A percentile compares a stretch with the other conserved stretches of the same genome.
Conservation (phyloP, 1,140 invertebrate genomes). For the Dysdera silvatica region DNA sequence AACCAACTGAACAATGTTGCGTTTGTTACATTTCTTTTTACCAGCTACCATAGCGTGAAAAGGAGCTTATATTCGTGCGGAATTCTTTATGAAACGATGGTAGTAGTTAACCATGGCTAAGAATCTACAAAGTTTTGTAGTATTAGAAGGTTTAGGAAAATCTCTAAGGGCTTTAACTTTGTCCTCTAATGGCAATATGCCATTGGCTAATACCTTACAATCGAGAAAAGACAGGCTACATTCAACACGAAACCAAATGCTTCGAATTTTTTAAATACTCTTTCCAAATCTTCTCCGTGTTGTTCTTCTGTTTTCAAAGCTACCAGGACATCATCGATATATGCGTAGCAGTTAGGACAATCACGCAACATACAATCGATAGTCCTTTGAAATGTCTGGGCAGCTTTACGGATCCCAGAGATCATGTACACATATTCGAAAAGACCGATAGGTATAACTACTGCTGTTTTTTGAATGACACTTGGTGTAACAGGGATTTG, state of each 20-base stretch:
- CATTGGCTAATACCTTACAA: not conserved
- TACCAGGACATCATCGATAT: slow-evolving; percentile 44
- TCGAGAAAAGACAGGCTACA: slow-evolving; percentile 19
- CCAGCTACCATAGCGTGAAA: not conserved
- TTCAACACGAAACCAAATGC: slow-evolving; percentile 38
- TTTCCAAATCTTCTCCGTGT: slow-evolving; percentile 41
- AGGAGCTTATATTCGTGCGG: not conserved
- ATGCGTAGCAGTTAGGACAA: too few relatives aligned
- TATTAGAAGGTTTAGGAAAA: slow-evolving; percentile 35
- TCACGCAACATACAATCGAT: slow-evolving; percentile 10
- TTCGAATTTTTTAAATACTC: slow-evolving; percentile 40
- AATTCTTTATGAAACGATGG: not conserved
- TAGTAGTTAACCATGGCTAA: slow-evolving; percentile 44
- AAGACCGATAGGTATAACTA: slow-evolving; percentile 21
- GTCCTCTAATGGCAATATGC: slow-evolving; percentile 10
- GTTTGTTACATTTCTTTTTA: not conserved
- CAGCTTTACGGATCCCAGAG: slow-evolving; percentile 24
- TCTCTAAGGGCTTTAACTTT: slow-evolving; percentile 6
- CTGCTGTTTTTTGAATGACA: slow-evolving; percentile 20
- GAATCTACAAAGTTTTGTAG: slow-evolving; percentile 39
- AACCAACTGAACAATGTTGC: not conserved
- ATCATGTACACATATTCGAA: slow-evolving; percentile 25
- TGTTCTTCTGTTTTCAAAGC: slow-evolving; percentile 37
- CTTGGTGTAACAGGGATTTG: slow-evolving; percentile 12
- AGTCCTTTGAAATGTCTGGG: too few relatives aligned